A percentile compares a stretch with the other conserved stretches of the same genome.
Conservation (phyloP, 92 coral and sea anemone species). For the Zoanthus solanderi region DNA sequence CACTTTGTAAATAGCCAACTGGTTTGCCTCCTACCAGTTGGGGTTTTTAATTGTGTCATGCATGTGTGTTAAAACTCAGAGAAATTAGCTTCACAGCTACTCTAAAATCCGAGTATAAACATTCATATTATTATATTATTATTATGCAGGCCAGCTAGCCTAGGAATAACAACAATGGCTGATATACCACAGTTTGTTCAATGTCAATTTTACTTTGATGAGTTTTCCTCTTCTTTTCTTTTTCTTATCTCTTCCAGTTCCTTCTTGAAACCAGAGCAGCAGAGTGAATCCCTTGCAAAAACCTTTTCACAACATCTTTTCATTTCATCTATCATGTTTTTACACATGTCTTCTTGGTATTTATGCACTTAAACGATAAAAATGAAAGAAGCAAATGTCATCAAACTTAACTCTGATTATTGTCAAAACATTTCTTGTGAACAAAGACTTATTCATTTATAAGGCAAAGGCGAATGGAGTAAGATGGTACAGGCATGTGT, state of each 20-base stretch:
- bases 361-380: slow-evolving; percentile 43
- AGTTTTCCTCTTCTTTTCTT: background rate
- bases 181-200: background rate
- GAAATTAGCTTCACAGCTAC: no score
- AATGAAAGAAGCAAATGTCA: background rate
- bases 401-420: background rate
- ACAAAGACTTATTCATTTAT: no score
- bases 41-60: no score
- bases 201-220: background rate
- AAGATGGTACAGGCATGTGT: no score
- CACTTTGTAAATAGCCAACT: no score
- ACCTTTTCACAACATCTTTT: slow-evolving; percentile 61
- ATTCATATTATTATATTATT: no score
- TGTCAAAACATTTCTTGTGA: background rate
- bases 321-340: slow-evolving; percentile 63
- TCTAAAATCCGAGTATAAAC: no score
- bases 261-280: slow-evolving; percentile 65
- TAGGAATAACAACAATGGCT: no score
- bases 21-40: no score
- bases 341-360: slow-evolving; percentile 66
- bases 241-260: slow-evolving; percentile 40
- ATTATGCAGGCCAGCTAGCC: no score
- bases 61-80: no score
- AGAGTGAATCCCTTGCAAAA: slow-evolving; percentile 60
- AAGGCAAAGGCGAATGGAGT: no score